Conservation (phyloP, 2,888 invertebrate species). For the Erebia palarica region DNA sequence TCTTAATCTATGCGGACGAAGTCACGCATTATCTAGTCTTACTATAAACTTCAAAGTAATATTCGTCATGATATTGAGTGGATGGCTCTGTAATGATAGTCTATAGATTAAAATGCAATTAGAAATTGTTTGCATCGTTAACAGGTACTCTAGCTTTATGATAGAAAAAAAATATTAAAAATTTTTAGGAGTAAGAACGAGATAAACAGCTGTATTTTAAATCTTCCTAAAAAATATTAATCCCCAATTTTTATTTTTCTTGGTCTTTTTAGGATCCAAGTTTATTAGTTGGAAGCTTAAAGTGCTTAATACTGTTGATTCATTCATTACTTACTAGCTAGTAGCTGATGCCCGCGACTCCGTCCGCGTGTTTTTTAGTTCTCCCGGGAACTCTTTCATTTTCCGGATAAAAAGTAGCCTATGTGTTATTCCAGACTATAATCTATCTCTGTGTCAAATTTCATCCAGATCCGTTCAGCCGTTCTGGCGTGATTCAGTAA, state of each 20-base stretch:
- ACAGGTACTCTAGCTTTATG: not conserved
- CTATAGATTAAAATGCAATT: conserved; percentile 22
- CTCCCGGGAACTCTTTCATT: too few relatives aligned
- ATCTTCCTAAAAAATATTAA: not conserved
- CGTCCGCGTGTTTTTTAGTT: too few relatives aligned
- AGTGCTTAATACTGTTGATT: not conserved
- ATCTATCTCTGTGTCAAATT: too few relatives aligned
- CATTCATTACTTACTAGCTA: not conserved
- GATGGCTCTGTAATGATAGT: conserved; percentile 18
- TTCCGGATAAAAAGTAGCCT: too few relatives aligned
- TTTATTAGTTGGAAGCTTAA: too few relatives aligned
- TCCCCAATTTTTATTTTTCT: too few relatives aligned
- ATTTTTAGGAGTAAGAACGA: not conserved
- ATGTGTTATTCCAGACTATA: too few relatives aligned
- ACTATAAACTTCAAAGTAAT: not conserved
- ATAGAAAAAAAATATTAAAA: not conserved
- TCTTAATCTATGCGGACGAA: not conserved
- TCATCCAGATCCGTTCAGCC: too few relatives aligned
- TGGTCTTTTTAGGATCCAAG: too few relatives aligned
- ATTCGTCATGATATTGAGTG: not conserved
- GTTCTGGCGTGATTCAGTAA: too few relatives aligned
- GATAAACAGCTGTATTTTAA: not conserved
- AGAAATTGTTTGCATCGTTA: conserved; percentile 20
- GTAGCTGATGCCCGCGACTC: too few relatives aligned
- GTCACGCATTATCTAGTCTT: too few relatives aligned